Evolutionary conservation across 2,113 vertebrate species (phyloP), one percentile per base, ranked within the genome.

Genomic region (Anser brachyrhynchus): DNA sequence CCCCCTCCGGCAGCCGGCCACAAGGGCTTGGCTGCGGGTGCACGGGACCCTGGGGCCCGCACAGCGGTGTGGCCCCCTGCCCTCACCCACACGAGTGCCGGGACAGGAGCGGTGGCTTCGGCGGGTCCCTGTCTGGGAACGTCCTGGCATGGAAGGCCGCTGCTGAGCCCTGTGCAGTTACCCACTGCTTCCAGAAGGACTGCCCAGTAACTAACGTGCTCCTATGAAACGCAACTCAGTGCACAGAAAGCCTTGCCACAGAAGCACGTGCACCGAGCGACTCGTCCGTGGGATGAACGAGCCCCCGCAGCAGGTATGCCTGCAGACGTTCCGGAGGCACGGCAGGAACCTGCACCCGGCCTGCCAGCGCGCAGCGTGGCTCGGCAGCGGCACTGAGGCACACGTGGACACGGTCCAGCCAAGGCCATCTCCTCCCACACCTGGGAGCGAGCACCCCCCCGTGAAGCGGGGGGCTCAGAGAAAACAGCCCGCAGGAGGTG

Each of bases 71-170:
- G 29, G 0, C 44, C 31, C 55, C 65, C 52, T 18, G 39, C 71
- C 25, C 46, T 16, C 15, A 16, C 58, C 59, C 52, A n/a, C 2
- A 2, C 1, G 20, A n/a, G 28, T 39, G 46, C 21, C 0, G 9
- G 46, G 52, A 33, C 43, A 57, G 46, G 8, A 33, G 58, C 0
- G 0, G 17, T 2, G 11, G 65, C n/a, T 57, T 77, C 46, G 7
- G 59, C 31, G 61, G 25, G 3, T 21, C 23, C 57, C 70, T 46
- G 85, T 35, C 64, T 2, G 21, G 44, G 31, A 69, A 14, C 2
- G 9, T 43, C 55, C 31, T 0, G 1, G 28, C n/a, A 46, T 3
- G 1, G 33, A 67, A 29, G 37, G 15, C 26, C 0, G 0, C 26
- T 70, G 64, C 82, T 35, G 70, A 82, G 61, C 66, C 33, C 49